Percentiles rank a stretch among this genome's conserved stretches.
Evolutionary conservation across 1,140 invertebrate species (phyloP).

Genomic region (Arion vulgaris): DNA sequence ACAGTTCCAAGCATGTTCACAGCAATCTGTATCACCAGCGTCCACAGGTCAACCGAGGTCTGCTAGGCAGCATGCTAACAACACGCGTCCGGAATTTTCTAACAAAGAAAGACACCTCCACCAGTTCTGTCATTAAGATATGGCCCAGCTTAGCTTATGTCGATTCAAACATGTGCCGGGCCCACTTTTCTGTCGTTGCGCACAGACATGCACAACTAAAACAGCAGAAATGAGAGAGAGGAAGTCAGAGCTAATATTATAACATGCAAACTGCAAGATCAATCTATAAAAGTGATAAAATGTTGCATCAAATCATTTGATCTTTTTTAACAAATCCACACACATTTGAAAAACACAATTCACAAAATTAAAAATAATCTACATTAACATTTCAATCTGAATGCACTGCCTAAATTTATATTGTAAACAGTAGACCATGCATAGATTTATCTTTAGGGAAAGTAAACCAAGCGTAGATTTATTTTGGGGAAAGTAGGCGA

Average conservation of each 20-base stretch:
- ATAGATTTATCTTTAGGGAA: no score
- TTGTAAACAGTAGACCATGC: no score
- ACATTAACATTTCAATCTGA: no score
- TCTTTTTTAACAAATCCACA: not conserved
- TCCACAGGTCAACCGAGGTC: slow-evolving; percentile 31
- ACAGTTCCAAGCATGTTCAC: not conserved
- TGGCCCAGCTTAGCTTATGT: not conserved
- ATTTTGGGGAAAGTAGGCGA: no score
- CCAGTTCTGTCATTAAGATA: slow-evolving; percentile 5
- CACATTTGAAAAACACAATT: no score
- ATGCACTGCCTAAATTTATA: no score
- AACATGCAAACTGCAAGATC: no score
- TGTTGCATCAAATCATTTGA: not conserved
- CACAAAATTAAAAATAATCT: no score
- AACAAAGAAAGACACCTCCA: not conserved
- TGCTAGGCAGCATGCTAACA: not conserved
- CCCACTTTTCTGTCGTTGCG: slow-evolving; percentile 6
- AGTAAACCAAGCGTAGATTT: no score
- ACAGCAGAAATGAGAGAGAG: slow-evolving; percentile 11
- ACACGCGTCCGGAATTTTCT: not conserved
- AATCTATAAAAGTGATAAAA: no score
- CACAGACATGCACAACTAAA: not conserved
- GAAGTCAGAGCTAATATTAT: not conserved
- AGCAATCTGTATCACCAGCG: not conserved
- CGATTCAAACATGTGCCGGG: not conserved